These are phyloP conservation scores for Quiscalus mexicanus DNA, from an alignment of 2,113 vertebrate species.

Conservation along the genomic window DNA sequence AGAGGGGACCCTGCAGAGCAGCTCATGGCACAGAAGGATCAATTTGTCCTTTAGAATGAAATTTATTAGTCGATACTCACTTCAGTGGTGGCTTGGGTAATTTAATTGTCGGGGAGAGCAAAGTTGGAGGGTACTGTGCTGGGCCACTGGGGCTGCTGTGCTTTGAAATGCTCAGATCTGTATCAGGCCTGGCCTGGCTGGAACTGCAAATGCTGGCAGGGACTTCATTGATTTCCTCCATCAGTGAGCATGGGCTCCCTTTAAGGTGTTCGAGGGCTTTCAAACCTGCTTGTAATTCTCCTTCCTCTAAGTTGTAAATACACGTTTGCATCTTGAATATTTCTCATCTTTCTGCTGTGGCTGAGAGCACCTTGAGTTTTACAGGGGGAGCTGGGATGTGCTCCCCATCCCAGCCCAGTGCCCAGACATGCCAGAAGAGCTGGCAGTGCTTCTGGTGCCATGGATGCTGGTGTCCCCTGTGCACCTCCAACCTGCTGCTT, in stretches of 20 bases:
- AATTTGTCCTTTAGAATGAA: conserved; percentile 50
- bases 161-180: neutral
- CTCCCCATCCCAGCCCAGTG: too few relatives aligned
- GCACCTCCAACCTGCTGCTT: neutral
- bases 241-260: neutral
- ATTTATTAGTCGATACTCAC: conserved; percentile 49
- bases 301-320: neutral
- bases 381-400: rapidly evolving
- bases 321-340: neutral
- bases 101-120: neutral
- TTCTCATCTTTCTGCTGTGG: neutral
- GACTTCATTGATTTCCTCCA: neutral
- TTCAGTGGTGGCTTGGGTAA: neutral
- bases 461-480: neutral
- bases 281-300: neutral
- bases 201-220: neutral
- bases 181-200: neutral
- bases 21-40: conserved; percentile 18
- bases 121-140: neutral
- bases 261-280: neutral
- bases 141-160: neutral
- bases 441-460: rapidly evolving
- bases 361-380: neutral
- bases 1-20: neutral
- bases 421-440: neutral